Evolutionary conservation across 2,797 vertebrate genomes (phyloP), one percentile per base, ranked within the genome.

Genomic region (Columba guinea): DNA sequence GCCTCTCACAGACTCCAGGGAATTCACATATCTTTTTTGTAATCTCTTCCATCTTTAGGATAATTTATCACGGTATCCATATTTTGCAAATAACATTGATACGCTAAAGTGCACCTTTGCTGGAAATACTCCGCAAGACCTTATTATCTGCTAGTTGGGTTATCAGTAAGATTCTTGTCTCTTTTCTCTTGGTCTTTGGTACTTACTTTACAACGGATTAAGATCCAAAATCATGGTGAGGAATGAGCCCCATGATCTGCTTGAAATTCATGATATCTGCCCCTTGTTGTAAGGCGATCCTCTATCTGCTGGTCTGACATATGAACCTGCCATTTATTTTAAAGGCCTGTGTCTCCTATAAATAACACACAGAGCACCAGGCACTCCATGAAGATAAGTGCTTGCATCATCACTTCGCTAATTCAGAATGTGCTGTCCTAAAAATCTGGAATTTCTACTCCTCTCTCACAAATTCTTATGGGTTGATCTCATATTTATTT

Each of bases 351-450:
- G 62, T 73, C 64, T 90, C 81, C 89, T 93, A 94, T 77, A 89
- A 91, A 93, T 92, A 93, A 91, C 82, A 63, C 75, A 9, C 30
- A 12, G 74, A 84, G 84, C 89, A 80, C 56, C 41, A 93, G 82
- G 79, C 82, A 41, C 53, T 60, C 74, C 5, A 35, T 65, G 76
- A 60, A 74, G 64, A 80, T 60, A 90, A 90, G 63, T 53, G 84
- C 88, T 93, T 76, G 87, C 90, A 89, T 93, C 94, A 89, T 82
- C 90, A 64, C 49, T 71, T 74, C 67, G 63, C n/a, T 74, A 65
- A 92, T 83, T 93, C 82, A 78, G 94, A 94, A 96, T 15, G 3
- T 81, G 76, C 73, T 79, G 94, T 84, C 92, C 92, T 59, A 80
- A 93, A 96, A 94, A 88, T 65, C 76, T 58, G 8, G 7, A 48